phyloP scores from a whole-genome alignment of 2,888 invertebrate genomes.

The Rhagium mordax region DNA sequence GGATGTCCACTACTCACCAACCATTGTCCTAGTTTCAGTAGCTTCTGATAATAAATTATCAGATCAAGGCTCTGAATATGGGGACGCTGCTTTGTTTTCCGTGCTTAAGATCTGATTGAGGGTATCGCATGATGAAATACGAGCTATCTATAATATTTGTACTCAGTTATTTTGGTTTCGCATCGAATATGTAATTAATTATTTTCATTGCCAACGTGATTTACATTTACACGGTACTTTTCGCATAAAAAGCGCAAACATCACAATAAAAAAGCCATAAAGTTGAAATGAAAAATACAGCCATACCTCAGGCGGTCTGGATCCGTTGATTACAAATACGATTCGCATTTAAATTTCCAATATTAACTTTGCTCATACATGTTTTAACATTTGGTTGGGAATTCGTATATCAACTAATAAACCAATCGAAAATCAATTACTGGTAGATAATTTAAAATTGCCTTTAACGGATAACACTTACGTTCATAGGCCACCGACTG shows the following conservation, averaged over 20 bases:
- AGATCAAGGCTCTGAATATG: constrained; percentile 5
- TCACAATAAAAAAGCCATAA: neutral
- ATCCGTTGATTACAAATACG: neutral
- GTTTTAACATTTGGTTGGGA: neutral
- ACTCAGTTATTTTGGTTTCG: neutral
- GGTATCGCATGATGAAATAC: neutral
- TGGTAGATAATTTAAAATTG: too few relatives aligned
- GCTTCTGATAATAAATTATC: constrained; percentile 5
- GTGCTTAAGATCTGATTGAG: neutral
- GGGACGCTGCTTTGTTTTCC: neutral
- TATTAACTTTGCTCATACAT: neutral
- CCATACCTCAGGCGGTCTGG: neutral
- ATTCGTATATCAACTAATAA: too few relatives aligned
- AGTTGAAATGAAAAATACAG: neutral
- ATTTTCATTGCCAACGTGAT: neutral
- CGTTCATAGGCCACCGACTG: too few relatives aligned
- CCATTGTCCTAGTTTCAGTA: constrained; percentile 18
- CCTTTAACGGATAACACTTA: too few relatives aligned
- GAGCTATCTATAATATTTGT: neutral
- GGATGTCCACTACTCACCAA: neutral
- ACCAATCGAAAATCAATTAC: too few relatives aligned
- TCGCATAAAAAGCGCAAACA: neutral
- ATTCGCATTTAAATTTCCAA: neutral
- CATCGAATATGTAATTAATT: neutral
- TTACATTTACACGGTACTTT: neutral